phyloP scores from a whole-genome alignment of 2,113 vertebrate species.

The Speoplatyrhinus poulsoni region DNA sequence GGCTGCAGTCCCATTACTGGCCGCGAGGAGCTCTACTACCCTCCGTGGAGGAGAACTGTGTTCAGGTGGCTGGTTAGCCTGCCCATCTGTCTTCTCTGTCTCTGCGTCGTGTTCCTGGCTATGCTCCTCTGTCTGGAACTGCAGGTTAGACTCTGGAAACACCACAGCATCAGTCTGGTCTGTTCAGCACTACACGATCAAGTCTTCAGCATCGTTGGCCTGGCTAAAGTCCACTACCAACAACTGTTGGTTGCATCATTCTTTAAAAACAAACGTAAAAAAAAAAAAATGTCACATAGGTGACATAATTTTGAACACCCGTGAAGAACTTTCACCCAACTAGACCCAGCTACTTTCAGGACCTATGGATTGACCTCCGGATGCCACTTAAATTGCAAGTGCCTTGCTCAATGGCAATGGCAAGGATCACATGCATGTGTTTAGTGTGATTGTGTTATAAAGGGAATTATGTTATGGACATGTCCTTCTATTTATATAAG shows the following conservation, averaged over 20 bases:
- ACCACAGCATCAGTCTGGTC: not conserved
- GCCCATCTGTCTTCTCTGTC: slow-evolving; percentile 89
- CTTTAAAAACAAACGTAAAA: not conserved
- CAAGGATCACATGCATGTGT: too few species aligned
- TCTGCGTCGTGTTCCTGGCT: slow-evolving; percentile 88
- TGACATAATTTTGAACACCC: not conserved
- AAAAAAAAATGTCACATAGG: too few species aligned
- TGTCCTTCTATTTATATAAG: too few species aligned
- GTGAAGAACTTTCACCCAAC: too few species aligned
- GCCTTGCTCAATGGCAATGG: too few species aligned
- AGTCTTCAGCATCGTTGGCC: too few species aligned
- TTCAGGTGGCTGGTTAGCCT: slow-evolving; percentile 94
- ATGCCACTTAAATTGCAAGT: too few species aligned
- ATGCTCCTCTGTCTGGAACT: slow-evolving; percentile 97
- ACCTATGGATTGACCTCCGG: too few species aligned
- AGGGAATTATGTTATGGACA: too few species aligned
- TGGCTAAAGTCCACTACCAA: not conserved
- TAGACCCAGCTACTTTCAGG: too few species aligned
- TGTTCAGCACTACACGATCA: not conserved
- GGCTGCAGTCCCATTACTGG: slow-evolving; percentile 91
- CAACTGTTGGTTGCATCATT: not conserved
- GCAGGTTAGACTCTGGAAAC: slow-evolving; percentile 78
- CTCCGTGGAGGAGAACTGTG: slow-evolving; percentile 89
- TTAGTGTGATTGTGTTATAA: too few species aligned
- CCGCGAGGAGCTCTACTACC: slow-evolving; percentile 93